These are phyloP conservation scores for Raja brachyura DNA, from an alignment of 2,113 vertebrate species.

Conservation along the genomic window DNA sequence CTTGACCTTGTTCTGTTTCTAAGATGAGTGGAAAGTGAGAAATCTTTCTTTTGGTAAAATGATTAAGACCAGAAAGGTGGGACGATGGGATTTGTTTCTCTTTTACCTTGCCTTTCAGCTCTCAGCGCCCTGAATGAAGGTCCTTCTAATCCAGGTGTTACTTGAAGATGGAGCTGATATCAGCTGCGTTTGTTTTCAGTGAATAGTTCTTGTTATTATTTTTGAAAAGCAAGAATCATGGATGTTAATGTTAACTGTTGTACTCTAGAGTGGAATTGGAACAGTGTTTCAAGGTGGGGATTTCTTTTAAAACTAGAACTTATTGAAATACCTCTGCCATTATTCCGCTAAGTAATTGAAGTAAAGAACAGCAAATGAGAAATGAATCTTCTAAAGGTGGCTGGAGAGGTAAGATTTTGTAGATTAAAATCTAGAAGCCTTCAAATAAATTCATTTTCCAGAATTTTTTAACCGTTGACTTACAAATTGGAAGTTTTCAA, in stretches of 20 bases:
- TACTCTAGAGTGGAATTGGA: background rate
- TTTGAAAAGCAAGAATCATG: background rate
- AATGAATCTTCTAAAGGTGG: background rate
- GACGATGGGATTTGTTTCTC: background rate
- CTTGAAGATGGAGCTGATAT: slow-evolving; percentile 8
- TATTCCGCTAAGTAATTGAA: background rate
- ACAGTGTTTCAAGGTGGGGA: background rate
- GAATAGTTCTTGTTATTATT: background rate
- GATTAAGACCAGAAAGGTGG: background rate
- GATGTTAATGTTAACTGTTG: background rate
- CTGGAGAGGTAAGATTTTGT: background rate
- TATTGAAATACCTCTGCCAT: slow-evolving; percentile 7
- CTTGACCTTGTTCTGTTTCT: background rate
- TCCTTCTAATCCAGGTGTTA: background rate
- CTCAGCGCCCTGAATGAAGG: background rate
- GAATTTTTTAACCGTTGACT: background rate
- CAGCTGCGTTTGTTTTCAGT: background rate
- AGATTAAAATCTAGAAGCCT: background rate
- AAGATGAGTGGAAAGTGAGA: background rate
- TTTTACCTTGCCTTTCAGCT: background rate
- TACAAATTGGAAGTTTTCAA: background rate
- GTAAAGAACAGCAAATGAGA: background rate
- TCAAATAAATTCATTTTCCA: background rate
- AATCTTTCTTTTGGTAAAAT: background rate
- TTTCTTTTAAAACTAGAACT: background rate